phyloP scores from a whole-genome alignment of 1,140 invertebrate genomes.

The Conus betulinus region DNA sequence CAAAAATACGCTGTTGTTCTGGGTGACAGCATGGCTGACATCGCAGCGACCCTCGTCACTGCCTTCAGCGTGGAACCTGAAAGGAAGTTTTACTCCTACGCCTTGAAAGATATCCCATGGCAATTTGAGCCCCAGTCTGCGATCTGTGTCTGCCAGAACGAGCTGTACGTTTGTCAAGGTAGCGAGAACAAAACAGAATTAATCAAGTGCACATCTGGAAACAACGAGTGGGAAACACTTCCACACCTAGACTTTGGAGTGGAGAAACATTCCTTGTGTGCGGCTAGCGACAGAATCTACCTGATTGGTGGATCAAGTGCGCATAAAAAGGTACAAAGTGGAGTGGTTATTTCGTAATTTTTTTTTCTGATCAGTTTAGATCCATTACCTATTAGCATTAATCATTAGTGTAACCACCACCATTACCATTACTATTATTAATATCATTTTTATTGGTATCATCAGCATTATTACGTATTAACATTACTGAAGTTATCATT shows the following conservation, averaged over 20 bases:
- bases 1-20: neutral
- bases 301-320: neutral
- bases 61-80: neutral
- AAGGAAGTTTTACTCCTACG: neutral
- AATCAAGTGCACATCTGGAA: neutral
- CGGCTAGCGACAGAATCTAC: neutral
- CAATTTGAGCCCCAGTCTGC: neutral
- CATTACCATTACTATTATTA: too few species aligned
- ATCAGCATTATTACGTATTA: too few species aligned
- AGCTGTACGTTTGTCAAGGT: conserved; percentile 14
- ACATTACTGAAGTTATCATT: too few species aligned
- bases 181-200: neutral
- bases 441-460: too few species aligned
- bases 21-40: neutral
- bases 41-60: neutral
- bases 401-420: too few species aligned
- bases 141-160: neutral
- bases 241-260: neutral
- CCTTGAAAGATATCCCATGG: neutral
- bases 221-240: conserved; percentile 7
- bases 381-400: too few species aligned
- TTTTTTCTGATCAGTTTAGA: too few species aligned
- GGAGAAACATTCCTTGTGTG: neutral
- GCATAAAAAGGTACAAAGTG: neutral
- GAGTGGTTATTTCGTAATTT: too few species aligned